A percentile compares a stretch with the other conserved stretches of the same genome.
phyloP scores from a whole-genome alignment of 2,113 vertebrate genomes.

The Equus przewalskii region DNA sequence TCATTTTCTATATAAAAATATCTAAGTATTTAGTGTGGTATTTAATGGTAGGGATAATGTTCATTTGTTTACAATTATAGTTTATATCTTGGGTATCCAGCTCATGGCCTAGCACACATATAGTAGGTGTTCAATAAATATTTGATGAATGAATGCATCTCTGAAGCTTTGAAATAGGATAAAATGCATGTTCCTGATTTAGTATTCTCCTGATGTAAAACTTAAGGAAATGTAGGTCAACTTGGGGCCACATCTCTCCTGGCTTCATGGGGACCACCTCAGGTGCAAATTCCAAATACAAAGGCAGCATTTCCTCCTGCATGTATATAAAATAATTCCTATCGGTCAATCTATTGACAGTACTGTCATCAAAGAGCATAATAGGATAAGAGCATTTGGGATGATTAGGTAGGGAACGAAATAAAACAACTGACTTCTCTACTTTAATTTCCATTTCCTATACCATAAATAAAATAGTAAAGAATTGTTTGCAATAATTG shows the following conservation, averaged over 20 bases:
- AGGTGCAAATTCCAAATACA: background rate
- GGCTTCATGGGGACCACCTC: background rate
- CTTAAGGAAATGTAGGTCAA: constrained; percentile 35
- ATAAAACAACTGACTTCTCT: constrained; percentile 47
- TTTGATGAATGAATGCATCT: background rate
- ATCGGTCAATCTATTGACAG: background rate
- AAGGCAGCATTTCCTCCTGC: background rate
- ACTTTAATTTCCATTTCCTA: background rate
- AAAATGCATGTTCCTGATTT: background rate
- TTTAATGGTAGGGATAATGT: background rate
- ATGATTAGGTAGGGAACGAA: constrained; percentile 2
- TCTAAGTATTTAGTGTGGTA: constrained; percentile 22
- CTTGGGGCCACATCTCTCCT: background rate
- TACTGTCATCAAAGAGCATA: background rate
- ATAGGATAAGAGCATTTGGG: background rate
- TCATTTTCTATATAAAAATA: background rate
- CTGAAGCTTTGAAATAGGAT: constrained; percentile 14
- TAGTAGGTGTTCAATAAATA: constrained; percentile 43
- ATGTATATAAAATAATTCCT: background rate
- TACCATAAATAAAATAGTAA: background rate
- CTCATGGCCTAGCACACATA: background rate
- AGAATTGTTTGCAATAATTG: background rate
- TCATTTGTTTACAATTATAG: constrained; percentile 17
- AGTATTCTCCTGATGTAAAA: background rate
- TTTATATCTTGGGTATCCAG: background rate